Base-by-base conservation (phyloP, 2,797 vertebrate genomes). In the Tragelaphus eurycerus region DNA sequence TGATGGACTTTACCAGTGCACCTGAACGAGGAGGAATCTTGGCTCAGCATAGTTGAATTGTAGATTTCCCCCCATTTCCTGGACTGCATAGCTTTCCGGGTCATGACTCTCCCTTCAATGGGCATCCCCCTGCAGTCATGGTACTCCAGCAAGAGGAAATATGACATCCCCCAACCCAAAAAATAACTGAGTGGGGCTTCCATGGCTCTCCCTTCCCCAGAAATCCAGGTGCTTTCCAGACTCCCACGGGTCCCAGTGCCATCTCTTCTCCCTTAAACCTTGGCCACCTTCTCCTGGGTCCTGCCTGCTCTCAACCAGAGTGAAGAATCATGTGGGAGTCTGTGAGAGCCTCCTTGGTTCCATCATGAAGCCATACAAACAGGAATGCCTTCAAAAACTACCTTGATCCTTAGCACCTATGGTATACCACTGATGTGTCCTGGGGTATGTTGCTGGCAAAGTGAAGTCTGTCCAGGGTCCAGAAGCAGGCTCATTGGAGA, bases 131-230 rank as follows among this genome's bases (percentile, higher is more conserved):
- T 99, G 97, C 99, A 99, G 29, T 98, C 99, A 54, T 99, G 99
- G 99, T 99, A 99, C 97, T 99, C 99, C 7, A 99, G 99, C 99
- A 99, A 99, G 98, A 99, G 99, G 85, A 99, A 99, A 96, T 99
- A 99, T 0, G 99, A 99, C 98, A 99, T 99, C 0, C 99, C 99
- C 23, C 99, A 99, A 95, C 97, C 98, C 98, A 97, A 99, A 99
- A 98, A 99, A 99, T 99, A 99, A 99, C 99, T 99, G 98, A 99
- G 74, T 7, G 4, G 43, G 54, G 29, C 4, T 19, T 31, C 21
- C 7, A 19, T 1, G 1, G 29, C 59, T 84, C 62, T 82, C 81
- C 16, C 82, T n/a, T 54, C 83, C 67, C 67, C 23, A 74, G 88
- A 94, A 91, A 95, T 81, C 79, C 93, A 95, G 95, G 93, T 94